Evolutionary conservation across 2,888 invertebrate genomes (phyloP), one percentile per base, ranked within the genome.

Genomic region (Pherbina coryleti): DNA sequence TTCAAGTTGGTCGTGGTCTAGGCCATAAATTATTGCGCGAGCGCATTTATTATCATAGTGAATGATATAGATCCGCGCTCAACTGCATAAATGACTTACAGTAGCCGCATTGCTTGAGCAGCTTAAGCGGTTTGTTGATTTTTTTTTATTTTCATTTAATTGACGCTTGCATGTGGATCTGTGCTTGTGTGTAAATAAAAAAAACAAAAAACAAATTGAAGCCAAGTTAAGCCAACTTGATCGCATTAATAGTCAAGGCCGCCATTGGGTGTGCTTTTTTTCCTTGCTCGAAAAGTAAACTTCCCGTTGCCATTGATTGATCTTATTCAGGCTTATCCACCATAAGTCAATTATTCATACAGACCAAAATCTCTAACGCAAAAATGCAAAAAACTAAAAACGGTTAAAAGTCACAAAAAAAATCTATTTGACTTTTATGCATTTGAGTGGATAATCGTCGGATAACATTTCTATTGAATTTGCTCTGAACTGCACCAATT

Each of bases 381-480:
- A 34, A 37, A 44, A 44, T 31, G 17, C 37, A 9, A 1, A 17
- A 17, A n/a, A 19, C 19, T 44, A 57, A 72, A 60, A 44, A 51
- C 19, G 0, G 25, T 22, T 60, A 8, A 37, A 31, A 34, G n/a
- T 51, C 22, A 57, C 62, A 28, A 72, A 57, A 28, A 71, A 76
- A 51, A 14, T 2, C 25, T 34, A 79, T 82, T 84, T 82, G 82
- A 85, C 86, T 83, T 78, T 67, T 84, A 80, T 83, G 82, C 80
- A 82, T 82, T 81, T 53, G 75, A 82, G 82, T 84, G 80, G 80
- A 75, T 83, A 82, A 86, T 84, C 85, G 84, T 83, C 82, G 60
- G 49, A 57, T 72, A 67, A 75, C 72, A 67, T 25, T 70, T 71
- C 66, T 4, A 66, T 71, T 34, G 71, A 19, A 37, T n/a, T n/a